These are phyloP conservation scores for Eulimnadia texana DNA, from an alignment of 1,140 invertebrate species.

Conservation along the genomic window DNA sequence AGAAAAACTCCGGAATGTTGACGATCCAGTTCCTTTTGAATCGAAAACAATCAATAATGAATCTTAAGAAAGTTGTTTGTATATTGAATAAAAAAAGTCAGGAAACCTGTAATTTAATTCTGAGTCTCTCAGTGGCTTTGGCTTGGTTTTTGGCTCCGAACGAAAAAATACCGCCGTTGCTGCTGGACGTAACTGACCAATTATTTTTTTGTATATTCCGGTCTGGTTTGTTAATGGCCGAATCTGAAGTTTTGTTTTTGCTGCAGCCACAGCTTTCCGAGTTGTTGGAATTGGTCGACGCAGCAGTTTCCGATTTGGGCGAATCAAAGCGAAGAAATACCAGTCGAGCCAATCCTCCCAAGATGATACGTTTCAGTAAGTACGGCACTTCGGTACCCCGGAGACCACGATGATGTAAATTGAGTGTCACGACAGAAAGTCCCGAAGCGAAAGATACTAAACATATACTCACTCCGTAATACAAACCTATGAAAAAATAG, in stretches of 20 bases:
- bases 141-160: not conserved
- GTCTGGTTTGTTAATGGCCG: not conserved
- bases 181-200: not conserved
- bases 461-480: constrained; percentile 82
- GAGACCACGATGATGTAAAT: constrained; percentile 71
- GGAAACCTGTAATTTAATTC: not conserved
- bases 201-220: not conserved
- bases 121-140: not conserved
- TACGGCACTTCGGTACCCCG: constrained; percentile 32
- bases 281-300: not conserved
- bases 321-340: constrained; percentile 45
- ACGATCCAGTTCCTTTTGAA: constrained; percentile 11
- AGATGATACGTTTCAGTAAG: constrained; percentile 17
- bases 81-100: not conserved
- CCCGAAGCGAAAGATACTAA: constrained; percentile 77
- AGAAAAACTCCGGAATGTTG: constrained; percentile 7
- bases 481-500: constrained; percentile 48
- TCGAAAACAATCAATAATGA: too few species aligned
- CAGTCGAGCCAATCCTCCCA: constrained; percentile 44
- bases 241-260: not conserved
- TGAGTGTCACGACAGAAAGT: constrained; percentile 67
- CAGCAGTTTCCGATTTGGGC: constrained; percentile 5
- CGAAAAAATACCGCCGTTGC: not conserved
- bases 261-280: not conserved
- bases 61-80: not conserved